A percentile compares a stretch with the other conserved stretches of the same genome.
Evolutionary conservation across 2,113 vertebrate species (phyloP).

Genomic region (Sturnus vulgaris): DNA sequence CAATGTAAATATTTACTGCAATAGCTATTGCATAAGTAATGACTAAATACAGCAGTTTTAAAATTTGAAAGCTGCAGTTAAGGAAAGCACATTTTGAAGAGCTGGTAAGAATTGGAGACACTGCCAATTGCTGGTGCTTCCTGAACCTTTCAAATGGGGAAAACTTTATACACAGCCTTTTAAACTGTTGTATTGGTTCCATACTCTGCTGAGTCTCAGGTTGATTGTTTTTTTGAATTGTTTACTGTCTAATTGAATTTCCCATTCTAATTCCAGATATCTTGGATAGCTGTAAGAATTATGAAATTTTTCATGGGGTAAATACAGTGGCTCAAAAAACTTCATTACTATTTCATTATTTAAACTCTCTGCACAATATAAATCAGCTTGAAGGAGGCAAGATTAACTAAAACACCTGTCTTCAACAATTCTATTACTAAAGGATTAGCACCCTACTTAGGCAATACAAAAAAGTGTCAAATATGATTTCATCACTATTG

Average conservation of each 20-base stretch:
- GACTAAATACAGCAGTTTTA: not conserved
- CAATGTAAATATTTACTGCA: not conserved
- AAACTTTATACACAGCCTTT: not conserved
- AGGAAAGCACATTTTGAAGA: not conserved
- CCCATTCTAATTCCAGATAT: not conserved
- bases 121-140: not conserved
- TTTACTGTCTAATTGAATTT: not conserved
- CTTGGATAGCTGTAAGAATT: not conserved
- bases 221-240: not conserved
- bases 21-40: not conserved
- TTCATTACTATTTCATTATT: not conserved
- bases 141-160: not conserved
- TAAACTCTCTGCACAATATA: not conserved
- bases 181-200: not conserved
- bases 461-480: not conserved
- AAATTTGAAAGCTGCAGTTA: not conserved
- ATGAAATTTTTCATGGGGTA: not conserved
- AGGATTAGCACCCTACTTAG: not conserved
- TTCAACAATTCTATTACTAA: not conserved
- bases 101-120: not conserved
- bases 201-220: not conserved
- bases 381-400: not conserved
- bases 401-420: not conserved
- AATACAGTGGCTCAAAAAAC: not conserved
- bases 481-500: not conserved